These are phyloP conservation scores for Athalia cordata DNA, from an alignment of 2,888 invertebrate genomes.

Conservation along the genomic window DNA sequence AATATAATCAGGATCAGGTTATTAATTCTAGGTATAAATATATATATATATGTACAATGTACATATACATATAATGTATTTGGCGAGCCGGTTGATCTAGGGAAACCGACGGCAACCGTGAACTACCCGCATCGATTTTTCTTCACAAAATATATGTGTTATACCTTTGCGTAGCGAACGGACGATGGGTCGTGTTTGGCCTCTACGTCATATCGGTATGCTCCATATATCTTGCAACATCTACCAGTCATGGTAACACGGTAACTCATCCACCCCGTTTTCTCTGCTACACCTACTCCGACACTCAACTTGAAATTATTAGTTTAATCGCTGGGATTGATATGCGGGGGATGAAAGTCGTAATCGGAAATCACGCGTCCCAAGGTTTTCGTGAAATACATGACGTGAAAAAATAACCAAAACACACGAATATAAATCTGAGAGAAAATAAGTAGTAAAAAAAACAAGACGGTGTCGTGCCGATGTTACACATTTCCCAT, in stretches of 20 bases:
- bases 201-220: conserved; percentile 36
- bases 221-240: conserved; percentile 31
- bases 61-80: neutral
- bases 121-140: conserved; percentile 1
- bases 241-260: neutral
- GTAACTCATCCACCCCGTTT: conserved; percentile 34
- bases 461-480: too few species aligned
- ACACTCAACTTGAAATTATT: conserved; percentile 55
- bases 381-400: neutral
- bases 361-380: conserved; percentile 8
- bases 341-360: conserved; percentile 46
- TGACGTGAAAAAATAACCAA: neutral
- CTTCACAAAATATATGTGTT: neutral
- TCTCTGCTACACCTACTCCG: conserved; percentile 51
- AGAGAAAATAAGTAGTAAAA: too few species aligned
- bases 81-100: neutral
- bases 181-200: conserved; percentile 28
- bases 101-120: neutral
- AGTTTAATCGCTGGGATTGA: conserved; percentile 59
- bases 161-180: neutral
- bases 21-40: conserved; percentile 1
- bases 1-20: conserved; percentile 25
- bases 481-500: too few species aligned
- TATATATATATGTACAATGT: too few species aligned
- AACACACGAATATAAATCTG: too few species aligned